A percentile compares a stretch with the other conserved stretches of the same genome.
These are phyloP conservation scores for Caenorhabditis wallacei DNA, from an alignment of 2,888 invertebrate genomes.

Conservation along the genomic window DNA sequence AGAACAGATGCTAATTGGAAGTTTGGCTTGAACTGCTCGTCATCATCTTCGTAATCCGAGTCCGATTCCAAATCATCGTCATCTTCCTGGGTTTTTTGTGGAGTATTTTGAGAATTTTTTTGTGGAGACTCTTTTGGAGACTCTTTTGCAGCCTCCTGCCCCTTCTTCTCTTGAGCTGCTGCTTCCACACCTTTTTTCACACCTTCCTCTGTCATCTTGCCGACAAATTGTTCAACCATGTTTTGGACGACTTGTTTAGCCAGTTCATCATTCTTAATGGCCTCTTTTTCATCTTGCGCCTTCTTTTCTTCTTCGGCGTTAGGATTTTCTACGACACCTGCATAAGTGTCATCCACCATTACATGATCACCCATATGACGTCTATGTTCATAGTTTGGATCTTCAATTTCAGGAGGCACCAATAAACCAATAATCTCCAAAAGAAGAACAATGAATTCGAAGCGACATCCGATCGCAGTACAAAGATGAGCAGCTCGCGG, in stretches of 20 bases:
- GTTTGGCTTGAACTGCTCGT: slow-evolving; percentile 32
- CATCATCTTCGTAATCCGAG: slow-evolving; percentile 18
- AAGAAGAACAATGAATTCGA: slow-evolving; percentile 28
- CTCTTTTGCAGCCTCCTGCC: too few species aligned
- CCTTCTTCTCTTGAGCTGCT: not conserved
- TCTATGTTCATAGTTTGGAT: slow-evolving; percentile 21
- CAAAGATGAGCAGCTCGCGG: not conserved
- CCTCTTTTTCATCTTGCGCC: not conserved
- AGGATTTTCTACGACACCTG: not conserved
- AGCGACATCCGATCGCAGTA: slow-evolving; percentile 20
- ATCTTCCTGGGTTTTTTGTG: too few species aligned
- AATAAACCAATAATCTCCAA: slow-evolving; percentile 36
- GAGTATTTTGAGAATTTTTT: too few species aligned
- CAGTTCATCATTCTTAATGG: not conserved
- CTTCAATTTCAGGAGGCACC: slow-evolving; percentile 50
- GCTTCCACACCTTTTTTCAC: not conserved
- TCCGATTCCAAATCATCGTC: not conserved
- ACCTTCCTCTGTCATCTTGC: not conserved
- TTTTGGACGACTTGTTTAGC: not conserved
- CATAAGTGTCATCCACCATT: not conserved
- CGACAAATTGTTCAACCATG: not conserved
- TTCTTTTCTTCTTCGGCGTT: not conserved
- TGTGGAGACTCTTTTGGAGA: too few species aligned
- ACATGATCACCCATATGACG: not conserved
- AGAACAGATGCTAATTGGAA: not conserved